A percentile compares a stretch with the other conserved stretches of the same genome.
Conservation (phyloP, 2,888 invertebrate species). For the Ypsolopha sequella region DNA sequence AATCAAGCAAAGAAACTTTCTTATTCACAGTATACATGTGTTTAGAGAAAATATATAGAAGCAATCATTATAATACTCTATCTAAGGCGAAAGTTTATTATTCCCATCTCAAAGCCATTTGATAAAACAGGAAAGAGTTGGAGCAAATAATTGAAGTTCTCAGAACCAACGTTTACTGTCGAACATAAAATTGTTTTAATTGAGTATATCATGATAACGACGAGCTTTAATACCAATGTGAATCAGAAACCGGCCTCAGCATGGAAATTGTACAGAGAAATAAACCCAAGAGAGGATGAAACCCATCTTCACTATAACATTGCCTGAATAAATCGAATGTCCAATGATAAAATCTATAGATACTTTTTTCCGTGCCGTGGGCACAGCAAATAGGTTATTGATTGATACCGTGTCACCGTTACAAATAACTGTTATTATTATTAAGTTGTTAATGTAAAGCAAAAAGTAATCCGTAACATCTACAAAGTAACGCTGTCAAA, state of each 20-base stretch:
- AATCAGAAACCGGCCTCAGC: not conserved
- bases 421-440: not conserved
- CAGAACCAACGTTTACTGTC: not conserved
- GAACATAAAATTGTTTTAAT: slow-evolving; percentile 2
- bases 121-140: not conserved
- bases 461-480: too few species aligned
- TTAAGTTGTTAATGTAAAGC: too few species aligned
- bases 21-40: too few species aligned
- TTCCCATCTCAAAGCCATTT: not conserved
- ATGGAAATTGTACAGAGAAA: not conserved
- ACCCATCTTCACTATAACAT: slow-evolving; percentile 8
- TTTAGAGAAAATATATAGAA: too few species aligned
- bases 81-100: not conserved
- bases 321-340: slow-evolving; percentile 23
- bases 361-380: not conserved
- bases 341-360: slow-evolving; percentile 26
- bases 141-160: not conserved
- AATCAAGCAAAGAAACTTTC: not conserved
- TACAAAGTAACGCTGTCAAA: too few species aligned
- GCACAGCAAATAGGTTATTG: not conserved
- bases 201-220: slow-evolving; percentile 2
- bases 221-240: not conserved
- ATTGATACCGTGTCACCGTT: slow-evolving; percentile 1
- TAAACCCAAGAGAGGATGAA: not conserved
- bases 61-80: too few species aligned